phyloP scores from a whole-genome alignment of 2,113 vertebrate species.

The Cyanoramphus novaezelandiae region DNA sequence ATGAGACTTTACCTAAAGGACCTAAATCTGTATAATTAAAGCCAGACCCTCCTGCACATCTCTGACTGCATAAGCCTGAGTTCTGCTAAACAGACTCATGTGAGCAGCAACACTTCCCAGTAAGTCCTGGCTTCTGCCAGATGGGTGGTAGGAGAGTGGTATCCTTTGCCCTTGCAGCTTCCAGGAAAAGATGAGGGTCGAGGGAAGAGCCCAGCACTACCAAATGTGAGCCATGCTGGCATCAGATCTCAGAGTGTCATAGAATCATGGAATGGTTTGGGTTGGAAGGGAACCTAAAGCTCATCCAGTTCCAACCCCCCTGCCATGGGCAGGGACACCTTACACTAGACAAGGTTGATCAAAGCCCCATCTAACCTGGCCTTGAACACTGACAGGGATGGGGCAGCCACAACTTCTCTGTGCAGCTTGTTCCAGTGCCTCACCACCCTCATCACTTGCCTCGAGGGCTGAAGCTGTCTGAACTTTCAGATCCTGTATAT shows the following conservation, averaged over 20 bases:
- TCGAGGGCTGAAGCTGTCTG: neutral
- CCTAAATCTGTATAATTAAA: neutral
- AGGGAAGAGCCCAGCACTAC: neutral
- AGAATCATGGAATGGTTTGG: neutral
- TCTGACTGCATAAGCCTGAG: no score
- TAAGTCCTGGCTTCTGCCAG: neutral
- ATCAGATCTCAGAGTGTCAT: accelerated
- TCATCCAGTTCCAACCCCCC: neutral
- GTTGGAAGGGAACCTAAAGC: neutral
- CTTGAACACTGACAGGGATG: neutral
- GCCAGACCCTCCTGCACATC: neutral
- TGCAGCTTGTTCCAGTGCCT: neutral
- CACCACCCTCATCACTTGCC: neutral
- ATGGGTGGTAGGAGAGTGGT: accelerated
- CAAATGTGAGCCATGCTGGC: accelerated
- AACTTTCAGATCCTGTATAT: neutral
- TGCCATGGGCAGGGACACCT: neutral
- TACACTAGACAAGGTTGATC: neutral
- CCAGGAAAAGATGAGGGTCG: neutral
- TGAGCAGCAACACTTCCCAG: neutral
- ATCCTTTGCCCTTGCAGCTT: neutral
- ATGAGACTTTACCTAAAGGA: neutral
- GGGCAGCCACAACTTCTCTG: neutral
- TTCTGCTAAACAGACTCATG: accelerated
- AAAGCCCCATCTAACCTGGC: neutral